Base-by-base conservation (phyloP, 2,797 vertebrate species). In the Lagothrix lagotricha region DNA sequence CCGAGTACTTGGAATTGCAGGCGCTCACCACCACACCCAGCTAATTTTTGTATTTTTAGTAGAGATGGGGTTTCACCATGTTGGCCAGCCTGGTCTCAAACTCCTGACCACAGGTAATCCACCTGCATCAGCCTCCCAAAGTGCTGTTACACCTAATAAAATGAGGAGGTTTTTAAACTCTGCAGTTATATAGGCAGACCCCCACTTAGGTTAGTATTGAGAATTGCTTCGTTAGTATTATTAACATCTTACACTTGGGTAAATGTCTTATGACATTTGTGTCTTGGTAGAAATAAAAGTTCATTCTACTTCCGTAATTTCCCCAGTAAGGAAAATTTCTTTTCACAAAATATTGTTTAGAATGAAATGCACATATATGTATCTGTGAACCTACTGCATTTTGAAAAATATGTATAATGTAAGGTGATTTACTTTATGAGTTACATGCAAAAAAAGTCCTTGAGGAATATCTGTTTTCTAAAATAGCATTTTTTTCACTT, bases 281-380 rank as follows among this genome's bases (percentile, higher is more conserved):
- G 17, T 88, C 82, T 26, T 90, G 17, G 90, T 39, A 97, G 86
- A 97, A 97, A 58, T 90, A 92, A 88, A 97, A 90, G 17, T 88
- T 94, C 75, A 58, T 97, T 97, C 46, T 91, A 44, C 61, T 86
- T 90, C 22, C 85, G 0, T 93, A 67, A 58, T 52, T 93, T 96
- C 92, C 28, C 79, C 26, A 30, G 46, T 73, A 96, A 93, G 58
- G 64, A 92, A 14, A 96, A 39, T 70, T 57, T 96, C 30, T 64
- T 96, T 86, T 58, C 67, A 39, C 44, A 95, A 57, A 95, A 46
- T 85, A 95, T 36, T 94, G 4, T 85, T 97, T 92, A 83, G 46
- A 86, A 58, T 91, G 72, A 96, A 87, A 75, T 94, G 11, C 36
- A 46, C 2, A 4, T 75, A 4, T 70, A 4, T 41, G 24, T 83